phyloP scores from a whole-genome alignment of 2,797 vertebrate species.

The Amazonetta brasiliensis region DNA sequence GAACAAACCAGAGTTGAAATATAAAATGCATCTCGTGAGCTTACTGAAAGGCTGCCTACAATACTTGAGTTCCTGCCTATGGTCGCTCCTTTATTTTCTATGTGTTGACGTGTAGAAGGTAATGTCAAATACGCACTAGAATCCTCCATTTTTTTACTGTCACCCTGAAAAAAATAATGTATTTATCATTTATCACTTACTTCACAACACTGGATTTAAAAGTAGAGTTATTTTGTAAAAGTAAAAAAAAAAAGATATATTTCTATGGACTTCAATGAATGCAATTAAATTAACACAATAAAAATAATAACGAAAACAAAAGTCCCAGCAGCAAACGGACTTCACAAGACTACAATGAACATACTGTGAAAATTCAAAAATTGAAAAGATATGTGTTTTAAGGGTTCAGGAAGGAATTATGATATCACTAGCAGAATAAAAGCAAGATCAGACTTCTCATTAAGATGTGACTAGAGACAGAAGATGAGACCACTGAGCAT shows the following conservation, averaged over 20 bases:
- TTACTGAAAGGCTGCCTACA: conserved; percentile 89
- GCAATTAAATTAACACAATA: background rate
- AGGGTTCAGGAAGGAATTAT: background rate
- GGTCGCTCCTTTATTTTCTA: conserved; percentile 81
- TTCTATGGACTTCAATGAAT: background rate
- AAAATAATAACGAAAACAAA: background rate
- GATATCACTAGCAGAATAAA: background rate
- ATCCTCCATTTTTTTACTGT: conserved; percentile 98
- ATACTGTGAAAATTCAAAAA: background rate
- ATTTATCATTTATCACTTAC: background rate
- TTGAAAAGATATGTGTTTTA: background rate
- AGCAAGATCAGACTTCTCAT: background rate
- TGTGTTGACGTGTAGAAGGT: conserved; percentile 84
- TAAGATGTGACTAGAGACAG: background rate
- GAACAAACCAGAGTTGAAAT: conserved; percentile 97
- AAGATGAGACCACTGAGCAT: background rate
- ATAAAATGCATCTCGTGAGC: conserved; percentile 90
- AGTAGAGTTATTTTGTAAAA: background rate
- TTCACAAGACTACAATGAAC: background rate
- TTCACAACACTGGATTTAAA: background rate
- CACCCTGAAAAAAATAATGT: conserved; percentile 83
- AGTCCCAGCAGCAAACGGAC: background rate
- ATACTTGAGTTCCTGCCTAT: conserved; percentile 87
- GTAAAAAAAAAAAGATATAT: background rate
- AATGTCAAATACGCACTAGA: conserved; percentile 87